Base-by-base conservation (phyloP, 1,140 invertebrate genomes). In the Streblospio benedicti region DNA sequence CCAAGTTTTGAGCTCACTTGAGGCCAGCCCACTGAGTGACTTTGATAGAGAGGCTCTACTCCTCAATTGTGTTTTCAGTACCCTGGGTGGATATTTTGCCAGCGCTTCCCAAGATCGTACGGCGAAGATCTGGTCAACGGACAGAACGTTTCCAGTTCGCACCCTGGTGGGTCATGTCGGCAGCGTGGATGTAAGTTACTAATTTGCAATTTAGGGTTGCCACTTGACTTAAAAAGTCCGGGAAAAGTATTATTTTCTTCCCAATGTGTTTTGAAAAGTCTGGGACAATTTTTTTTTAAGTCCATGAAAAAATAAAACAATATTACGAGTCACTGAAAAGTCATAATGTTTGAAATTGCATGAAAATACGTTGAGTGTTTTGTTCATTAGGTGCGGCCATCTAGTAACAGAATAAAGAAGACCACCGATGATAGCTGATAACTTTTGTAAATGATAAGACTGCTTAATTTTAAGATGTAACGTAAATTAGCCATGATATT, bases 151-250 rank as follows among this genome's bases (percentile, higher is more conserved):
- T 68, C 90, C 94, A 0, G 74, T 99, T 16, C 80, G 95, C 60
- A 85, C 97, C 63, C 97, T 98, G 77, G 83, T 88, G 6, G 95
- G 95, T 5, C 92, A 98, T 78, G 86, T 90, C 59, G 87, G 90
- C 0, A 94, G 97, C 79, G 90, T 99, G 25, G 71, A 74, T 69
- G 69, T 74, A 63, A 66, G 71, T 67, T 9, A 2, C 1, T 44
- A 16, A 4, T 23, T 52, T 6, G 31, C 31, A 28, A 52, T 52
- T 23, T 23, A 28, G 9, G 28, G 18, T 16, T 28, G 23, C 23
- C 45, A 14, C 45, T 25, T 49, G 6, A 14, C 6, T 49, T 9
- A 49, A 14, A 49, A 6, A 25, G 12, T 23, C 6, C 23, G 45
- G 12, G 20, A 16, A 25, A 6, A 9, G 23, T 6, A 49, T 23